A percentile compares a stretch with the other conserved stretches of the same genome.
These are phyloP conservation scores for Melanotaenia duboulayi DNA, from an alignment of 2,113 vertebrate species.

Conservation along the genomic window DNA sequence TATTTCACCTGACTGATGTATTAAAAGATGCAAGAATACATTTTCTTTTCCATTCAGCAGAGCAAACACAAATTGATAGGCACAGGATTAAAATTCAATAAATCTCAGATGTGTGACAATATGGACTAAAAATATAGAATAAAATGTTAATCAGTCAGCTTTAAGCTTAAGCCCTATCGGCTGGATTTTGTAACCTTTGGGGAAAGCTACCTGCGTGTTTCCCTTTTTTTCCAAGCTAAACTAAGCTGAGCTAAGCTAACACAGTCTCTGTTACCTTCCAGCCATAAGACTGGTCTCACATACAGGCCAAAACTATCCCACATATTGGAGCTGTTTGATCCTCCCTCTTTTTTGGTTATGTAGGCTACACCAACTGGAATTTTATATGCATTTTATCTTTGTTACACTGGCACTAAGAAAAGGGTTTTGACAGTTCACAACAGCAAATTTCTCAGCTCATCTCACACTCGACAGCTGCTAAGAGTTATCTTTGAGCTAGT, in stretches of 20 bases:
- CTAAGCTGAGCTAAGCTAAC: no score
- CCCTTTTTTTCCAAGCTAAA: neutral
- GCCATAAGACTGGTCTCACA: no score
- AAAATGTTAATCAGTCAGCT: neutral
- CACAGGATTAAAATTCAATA: neutral
- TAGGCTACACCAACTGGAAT: neutral
- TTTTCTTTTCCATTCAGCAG: neutral
- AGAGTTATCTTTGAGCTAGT: constrained; percentile 65
- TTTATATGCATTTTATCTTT: neutral
- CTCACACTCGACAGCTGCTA: constrained; percentile 77
- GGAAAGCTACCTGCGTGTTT: neutral
- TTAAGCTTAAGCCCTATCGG: no score
- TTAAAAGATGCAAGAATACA: neutral
- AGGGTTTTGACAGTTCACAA: constrained; percentile 52
- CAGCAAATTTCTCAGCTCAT: constrained; percentile 60
- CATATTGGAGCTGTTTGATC: no score
- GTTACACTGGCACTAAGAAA: constrained; percentile 43
- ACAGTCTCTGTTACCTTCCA: no score
- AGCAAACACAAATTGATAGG: neutral
- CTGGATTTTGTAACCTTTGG: neutral
- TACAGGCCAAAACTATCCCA: no score
- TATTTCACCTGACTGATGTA: neutral
- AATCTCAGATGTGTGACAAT: neutral
- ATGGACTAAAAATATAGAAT: no score
- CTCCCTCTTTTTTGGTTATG: no score